phyloP scores from a whole-genome alignment of 2,113 vertebrate genomes.

The Colaptes auratus region DNA sequence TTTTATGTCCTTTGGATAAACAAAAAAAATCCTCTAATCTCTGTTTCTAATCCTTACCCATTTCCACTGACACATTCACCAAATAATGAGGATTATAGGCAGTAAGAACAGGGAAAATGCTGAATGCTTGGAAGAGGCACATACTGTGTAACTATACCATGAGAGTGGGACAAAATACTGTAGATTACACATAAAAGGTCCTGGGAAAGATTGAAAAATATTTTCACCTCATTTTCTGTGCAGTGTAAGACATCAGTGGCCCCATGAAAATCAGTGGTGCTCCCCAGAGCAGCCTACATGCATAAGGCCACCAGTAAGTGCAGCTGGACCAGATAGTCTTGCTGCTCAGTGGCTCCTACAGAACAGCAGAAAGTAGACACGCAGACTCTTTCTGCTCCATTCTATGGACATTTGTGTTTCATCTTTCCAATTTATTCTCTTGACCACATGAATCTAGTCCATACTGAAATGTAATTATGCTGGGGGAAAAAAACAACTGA shows the following conservation, averaged over 20 bases:
- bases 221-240: not conserved
- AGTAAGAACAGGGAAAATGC: not conserved
- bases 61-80: not conserved
- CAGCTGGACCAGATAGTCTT: not conserved
- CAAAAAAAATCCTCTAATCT: not conserved
- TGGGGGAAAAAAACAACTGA: not conserved
- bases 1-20: not conserved
- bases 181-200: not conserved
- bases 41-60: not conserved
- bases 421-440: not conserved
- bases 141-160: not conserved
- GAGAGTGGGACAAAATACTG: not conserved
- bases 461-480: not conserved
- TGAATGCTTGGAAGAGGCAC: not conserved
- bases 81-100: not conserved
- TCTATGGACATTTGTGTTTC: rapidly evolving
- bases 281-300: not conserved
- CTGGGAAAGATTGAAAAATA: not conserved
- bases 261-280: rapidly evolving
- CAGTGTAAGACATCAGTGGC: not conserved
- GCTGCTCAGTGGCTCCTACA: not conserved
- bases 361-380: not conserved
- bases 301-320: not conserved
- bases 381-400: not conserved
- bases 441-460: not conserved